Evolutionary conservation across 1,140 invertebrate species (phyloP).

Genomic region (Laupala kohalensis): DNA sequence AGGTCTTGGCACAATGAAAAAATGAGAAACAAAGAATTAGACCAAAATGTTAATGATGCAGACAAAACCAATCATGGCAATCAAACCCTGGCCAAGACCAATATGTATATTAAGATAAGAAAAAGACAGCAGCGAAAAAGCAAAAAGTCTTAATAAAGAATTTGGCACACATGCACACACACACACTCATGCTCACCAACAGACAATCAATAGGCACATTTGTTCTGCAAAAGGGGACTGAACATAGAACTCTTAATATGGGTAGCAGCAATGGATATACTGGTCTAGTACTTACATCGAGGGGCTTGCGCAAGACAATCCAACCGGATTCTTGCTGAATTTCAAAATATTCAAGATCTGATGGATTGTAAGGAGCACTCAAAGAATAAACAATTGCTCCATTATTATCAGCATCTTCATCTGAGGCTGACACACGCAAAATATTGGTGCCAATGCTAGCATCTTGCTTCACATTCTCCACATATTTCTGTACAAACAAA

Average conservation of each 20-base stretch:
- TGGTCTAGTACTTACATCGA: conserved; percentile 72
- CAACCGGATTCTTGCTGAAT: conserved; percentile 92
- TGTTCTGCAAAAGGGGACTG: background rate
- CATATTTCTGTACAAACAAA: conserved; percentile 65
- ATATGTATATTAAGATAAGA: conserved; percentile 5
- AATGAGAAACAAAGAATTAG: background rate
- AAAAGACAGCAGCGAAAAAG: conserved; percentile 5
- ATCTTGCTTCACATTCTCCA: conserved; percentile 93
- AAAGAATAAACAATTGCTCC: conserved; percentile 86
- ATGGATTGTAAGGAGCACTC: conserved; percentile 68
- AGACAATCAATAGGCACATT: background rate
- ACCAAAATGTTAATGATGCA: background rate
- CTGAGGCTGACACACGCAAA: conserved; percentile 81
- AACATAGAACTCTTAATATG: background rate
- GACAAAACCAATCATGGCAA: background rate
- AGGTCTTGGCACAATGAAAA: background rate
- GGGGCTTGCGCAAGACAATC: conserved; percentile 84
- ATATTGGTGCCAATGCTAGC: conserved; percentile 91
- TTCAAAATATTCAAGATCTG: conserved; percentile 85
- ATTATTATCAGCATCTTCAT: conserved; percentile 92
- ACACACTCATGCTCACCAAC: background rate
- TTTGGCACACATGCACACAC: background rate
- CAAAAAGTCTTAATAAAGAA: background rate
- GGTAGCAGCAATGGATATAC: background rate
- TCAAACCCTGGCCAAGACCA: conserved; percentile 8